These are phyloP conservation scores for Urocitellus parryii DNA, from an alignment of 2,113 vertebrate species.

Conservation along the genomic window DNA sequence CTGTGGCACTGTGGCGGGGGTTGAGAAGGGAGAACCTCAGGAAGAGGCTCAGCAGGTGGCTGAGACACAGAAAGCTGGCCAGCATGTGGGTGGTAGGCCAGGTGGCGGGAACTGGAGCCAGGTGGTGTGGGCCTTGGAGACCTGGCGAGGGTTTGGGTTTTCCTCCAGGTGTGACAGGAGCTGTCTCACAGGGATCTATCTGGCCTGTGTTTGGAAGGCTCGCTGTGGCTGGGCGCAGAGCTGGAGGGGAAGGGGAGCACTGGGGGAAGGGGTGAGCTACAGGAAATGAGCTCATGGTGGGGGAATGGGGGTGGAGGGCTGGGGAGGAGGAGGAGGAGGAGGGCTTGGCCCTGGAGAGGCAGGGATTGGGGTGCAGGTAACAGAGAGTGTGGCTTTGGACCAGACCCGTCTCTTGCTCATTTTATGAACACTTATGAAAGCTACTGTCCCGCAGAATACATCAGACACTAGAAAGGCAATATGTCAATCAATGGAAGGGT, in stretches of 20 bases:
- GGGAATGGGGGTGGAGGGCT: neutral
- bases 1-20: too few species aligned
- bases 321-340: too few species aligned
- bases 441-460: too few species aligned
- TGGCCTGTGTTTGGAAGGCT: neutral
- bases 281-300: neutral
- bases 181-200: neutral
- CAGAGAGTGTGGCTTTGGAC: neutral
- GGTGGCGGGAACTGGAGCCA: neutral
- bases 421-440: neutral
- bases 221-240: neutral
- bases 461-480: too few species aligned
- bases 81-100: fast-evolving
- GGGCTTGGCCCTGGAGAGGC: neutral
- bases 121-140: fast-evolving
- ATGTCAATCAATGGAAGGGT: too few species aligned
- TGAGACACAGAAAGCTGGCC: neutral
- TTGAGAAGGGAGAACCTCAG: fast-evolving
- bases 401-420: neutral
- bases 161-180: neutral
- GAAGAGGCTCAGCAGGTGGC: neutral
- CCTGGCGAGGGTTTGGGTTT: neutral
- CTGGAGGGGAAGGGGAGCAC: neutral
- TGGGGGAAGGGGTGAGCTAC: neutral
- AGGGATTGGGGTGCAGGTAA: neutral